Conservation (phyloP, 2,888 invertebrate species). For the Spodoptera picta region DNA sequence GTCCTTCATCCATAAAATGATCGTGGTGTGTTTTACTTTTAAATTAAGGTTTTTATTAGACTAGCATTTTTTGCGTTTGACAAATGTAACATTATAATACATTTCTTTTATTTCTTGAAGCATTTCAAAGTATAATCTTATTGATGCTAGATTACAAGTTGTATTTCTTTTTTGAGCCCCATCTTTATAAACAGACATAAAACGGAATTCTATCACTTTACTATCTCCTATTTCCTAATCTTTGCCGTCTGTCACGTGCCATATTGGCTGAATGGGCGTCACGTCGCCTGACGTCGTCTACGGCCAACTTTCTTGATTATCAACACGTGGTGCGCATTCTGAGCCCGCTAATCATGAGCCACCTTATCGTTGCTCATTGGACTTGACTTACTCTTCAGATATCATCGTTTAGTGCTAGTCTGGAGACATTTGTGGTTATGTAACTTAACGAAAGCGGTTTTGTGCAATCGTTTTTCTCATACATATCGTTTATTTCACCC, state of each 20-base stretch:
- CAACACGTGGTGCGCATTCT: slow-evolving; percentile 80
- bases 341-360: slow-evolving; percentile 67
- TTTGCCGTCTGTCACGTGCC: slow-evolving; percentile 70
- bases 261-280: slow-evolving; percentile 78
- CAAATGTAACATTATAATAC: no score
- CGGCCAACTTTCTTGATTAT: slow-evolving; percentile 84
- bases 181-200: slow-evolving; percentile 19
- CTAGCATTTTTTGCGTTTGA: no score
- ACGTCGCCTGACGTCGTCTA: slow-evolving; percentile 77
- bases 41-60: no score
- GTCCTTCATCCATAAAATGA: no score
- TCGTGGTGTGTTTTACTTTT: no score
- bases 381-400: slow-evolving; percentile 46
- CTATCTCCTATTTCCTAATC: slow-evolving; percentile 41
- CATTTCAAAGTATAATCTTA: no score
- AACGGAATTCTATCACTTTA: slow-evolving; percentile 16
- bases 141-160: no score
- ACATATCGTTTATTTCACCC: no score
- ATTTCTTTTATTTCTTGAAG: no score
- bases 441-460: no score
- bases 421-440: not conserved
- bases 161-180: no score
- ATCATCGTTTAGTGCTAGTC: slow-evolving; percentile 18
- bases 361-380: slow-evolving; percentile 58
- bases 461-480: no score